Evolutionary conservation across 1,140 invertebrate species (phyloP).

Genomic region (Pararge aegeria): DNA sequence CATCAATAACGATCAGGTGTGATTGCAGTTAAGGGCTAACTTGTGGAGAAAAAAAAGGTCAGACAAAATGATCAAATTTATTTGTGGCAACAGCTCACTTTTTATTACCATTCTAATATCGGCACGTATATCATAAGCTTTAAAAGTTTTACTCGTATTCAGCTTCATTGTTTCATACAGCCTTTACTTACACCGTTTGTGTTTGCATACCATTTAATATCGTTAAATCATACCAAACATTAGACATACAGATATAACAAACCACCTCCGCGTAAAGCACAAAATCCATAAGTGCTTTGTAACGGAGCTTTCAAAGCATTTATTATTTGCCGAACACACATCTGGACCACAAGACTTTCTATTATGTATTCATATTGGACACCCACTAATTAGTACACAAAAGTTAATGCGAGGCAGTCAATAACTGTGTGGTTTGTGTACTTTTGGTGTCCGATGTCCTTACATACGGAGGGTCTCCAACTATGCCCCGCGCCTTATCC

Average conservation of each 20-base stretch:
- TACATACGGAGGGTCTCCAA: slow-evolving; percentile 42
- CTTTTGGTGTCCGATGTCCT: slow-evolving; percentile 58
- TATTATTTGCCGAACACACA: slow-evolving; percentile 73
- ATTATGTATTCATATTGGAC: slow-evolving; percentile 75
- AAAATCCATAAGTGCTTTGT: slow-evolving; percentile 54
- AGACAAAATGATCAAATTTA: too few species aligned
- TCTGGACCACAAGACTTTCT: slow-evolving; percentile 69
- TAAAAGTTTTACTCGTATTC: neutral
- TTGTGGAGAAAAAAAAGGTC: too few species aligned
- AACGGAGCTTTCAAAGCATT: slow-evolving; percentile 64
- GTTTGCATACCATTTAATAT: slow-evolving; percentile 22
- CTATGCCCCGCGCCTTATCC: slow-evolving; percentile 32
- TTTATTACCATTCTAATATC: neutral
- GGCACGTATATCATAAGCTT: neutral
- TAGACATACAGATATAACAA: slow-evolving; percentile 13
- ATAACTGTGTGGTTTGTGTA: slow-evolving; percentile 55
- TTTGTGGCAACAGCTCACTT: too few species aligned
- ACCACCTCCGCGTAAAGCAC: slow-evolving; percentile 54
- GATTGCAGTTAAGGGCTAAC: too few species aligned
- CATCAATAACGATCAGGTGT: too few species aligned
- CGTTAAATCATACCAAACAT: slow-evolving; percentile 28
- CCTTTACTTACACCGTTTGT: slow-evolving; percentile 3
- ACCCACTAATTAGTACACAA: slow-evolving; percentile 79
- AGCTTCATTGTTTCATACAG: slow-evolving; percentile 4
- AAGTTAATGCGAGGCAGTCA: slow-evolving; percentile 68